A percentile compares a stretch with the other conserved stretches of the same genome.
phyloP scores from a whole-genome alignment of 2,888 invertebrate species.

The Folsomia manolachei region DNA sequence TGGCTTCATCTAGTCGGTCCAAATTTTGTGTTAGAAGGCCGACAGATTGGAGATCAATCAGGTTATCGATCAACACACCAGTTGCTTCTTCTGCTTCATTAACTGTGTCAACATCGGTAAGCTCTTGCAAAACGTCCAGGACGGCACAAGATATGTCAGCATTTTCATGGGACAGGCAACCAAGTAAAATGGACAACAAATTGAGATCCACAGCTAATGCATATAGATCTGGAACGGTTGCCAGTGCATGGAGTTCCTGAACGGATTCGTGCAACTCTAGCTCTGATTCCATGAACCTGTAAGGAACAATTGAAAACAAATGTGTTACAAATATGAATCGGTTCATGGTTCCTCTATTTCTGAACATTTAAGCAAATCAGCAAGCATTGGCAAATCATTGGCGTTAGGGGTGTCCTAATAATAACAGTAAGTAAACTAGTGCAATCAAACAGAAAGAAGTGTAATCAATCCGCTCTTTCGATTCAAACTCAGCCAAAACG shows the following conservation, averaged over 20 bases:
- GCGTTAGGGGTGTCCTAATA: no score
- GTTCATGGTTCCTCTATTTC: no score
- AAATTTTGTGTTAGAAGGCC: constrained; percentile 89
- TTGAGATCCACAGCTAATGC: constrained; percentile 83
- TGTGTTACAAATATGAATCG: no score
- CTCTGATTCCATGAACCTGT: constrained; percentile 91
- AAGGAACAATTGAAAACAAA: no score
- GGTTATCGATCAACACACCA: constrained; percentile 77
- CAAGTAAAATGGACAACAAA: constrained; percentile 84
- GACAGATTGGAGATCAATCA: constrained; percentile 85
- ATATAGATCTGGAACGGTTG: constrained; percentile 94
- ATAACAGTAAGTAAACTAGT: no score
- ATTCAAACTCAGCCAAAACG: no score
- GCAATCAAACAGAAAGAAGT: no score
- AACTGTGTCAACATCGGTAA: constrained; percentile 95
- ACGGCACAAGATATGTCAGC: constrained; percentile 84
- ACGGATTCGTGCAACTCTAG: constrained; percentile 83
- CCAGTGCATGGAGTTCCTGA: constrained; percentile 87
- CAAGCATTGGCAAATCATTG: no score
- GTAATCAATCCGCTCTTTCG: no score
- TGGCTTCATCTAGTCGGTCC: constrained; percentile 84
- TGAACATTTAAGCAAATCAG: no score
- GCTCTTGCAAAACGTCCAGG: constrained; percentile 71
- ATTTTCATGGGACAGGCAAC: constrained; percentile 92
- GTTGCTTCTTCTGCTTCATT: constrained; percentile 90